Base-by-base conservation (phyloP, 1,140 invertebrate species). In the Drosophila cardini region DNA sequence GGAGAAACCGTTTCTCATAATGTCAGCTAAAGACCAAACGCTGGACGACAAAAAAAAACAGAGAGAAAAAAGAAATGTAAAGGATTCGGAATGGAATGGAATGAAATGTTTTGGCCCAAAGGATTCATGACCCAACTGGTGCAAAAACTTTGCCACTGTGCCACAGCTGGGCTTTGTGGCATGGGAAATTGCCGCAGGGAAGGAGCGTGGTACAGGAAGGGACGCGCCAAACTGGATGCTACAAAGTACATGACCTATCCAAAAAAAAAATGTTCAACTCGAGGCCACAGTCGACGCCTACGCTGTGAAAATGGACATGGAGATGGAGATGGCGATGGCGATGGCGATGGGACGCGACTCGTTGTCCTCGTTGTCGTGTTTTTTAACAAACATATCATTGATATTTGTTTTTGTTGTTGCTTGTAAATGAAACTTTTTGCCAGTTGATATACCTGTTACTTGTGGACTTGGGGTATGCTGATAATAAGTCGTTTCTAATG, bases 361-460 rank as follows among this genome's bases (percentile, higher is more conserved):
- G 56, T 74, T 75, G 74, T 63, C 68, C 78, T 69, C 76, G 58
- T 70, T 77, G 78, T 85, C 72, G 83, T 86, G 79, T 86, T 86
- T 86, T 86, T 86, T 79, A 86, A 87, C 83, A 87, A 86, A 86
- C 83, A 86, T 87, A 86, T 87, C 82, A 86, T 82, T 86, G 83
- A 87, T 87, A 82, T 87, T 87, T 86, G 56, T 55, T 72, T 48
- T 63, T 72, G 45, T 75, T 71, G 58, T n/a, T 50, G 52, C 74
- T 70, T 87, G 82, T 87, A 86, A 86, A 86, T 87, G 76, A 86
- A 87, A 86, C 83, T 78, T 86, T 86, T 78, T 75, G 67, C 55
- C 67, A 60, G 60, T 50, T 68, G 21, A 3, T 26, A 26, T 26
- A 26, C 21, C 21, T 26, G 21, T 26, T 0, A 26, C 21, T 3